phyloP scores from a whole-genome alignment of 2,113 vertebrate species.

The Leucopsar rothschildi region DNA sequence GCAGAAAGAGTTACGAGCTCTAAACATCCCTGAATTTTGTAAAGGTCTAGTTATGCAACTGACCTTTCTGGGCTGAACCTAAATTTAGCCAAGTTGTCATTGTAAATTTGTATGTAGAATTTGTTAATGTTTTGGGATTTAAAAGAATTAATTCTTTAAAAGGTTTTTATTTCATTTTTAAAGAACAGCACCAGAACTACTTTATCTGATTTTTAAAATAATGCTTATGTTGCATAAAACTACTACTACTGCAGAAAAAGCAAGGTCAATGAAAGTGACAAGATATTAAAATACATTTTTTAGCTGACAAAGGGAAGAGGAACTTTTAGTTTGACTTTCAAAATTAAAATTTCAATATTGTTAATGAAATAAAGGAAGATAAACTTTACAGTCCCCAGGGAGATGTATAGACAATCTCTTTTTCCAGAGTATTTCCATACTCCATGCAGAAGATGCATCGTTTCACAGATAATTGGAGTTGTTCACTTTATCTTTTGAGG shows the following conservation, averaged over 20 bases:
- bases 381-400: not conserved
- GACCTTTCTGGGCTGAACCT: not conserved
- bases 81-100: not conserved
- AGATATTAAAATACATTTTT: not conserved
- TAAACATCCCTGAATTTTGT: not conserved
- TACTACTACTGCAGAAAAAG: not conserved
- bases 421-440: not conserved
- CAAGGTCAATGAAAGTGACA: not conserved
- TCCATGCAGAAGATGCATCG: not conserved
- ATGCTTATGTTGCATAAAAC: not conserved
- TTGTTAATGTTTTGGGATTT: not conserved
- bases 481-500: not conserved
- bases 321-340: not conserved
- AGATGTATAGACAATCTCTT: not conserved
- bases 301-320: not conserved
- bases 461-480: not conserved
- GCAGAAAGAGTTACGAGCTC: not conserved
- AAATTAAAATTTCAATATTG: not conserved
- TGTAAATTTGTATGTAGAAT: not conserved
- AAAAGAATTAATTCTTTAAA: slow-evolving; percentile 10
- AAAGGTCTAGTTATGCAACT: not conserved
- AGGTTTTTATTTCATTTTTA: slow-evolving; percentile 20
- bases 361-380: not conserved
- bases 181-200: not conserved
- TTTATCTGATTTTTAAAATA: not conserved